These are phyloP conservation scores for Merops nubicus DNA, from an alignment of 2,113 vertebrate species.

Conservation along the genomic window DNA sequence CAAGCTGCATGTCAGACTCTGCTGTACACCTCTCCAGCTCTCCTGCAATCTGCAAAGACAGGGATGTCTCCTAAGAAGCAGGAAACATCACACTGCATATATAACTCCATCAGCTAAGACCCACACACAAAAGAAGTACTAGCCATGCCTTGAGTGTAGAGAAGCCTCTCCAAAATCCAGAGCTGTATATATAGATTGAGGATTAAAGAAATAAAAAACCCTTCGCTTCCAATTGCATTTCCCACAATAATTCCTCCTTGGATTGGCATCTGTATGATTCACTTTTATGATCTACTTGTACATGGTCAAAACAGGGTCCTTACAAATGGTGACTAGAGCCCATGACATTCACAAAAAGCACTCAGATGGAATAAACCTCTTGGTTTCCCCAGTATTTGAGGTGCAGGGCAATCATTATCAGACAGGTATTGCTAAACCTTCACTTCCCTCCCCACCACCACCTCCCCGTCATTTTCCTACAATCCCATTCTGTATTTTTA, in stretches of 20 bases:
- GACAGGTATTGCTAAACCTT: not conserved
- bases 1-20: rapidly evolving
- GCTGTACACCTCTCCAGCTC: not conserved
- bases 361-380: not conserved
- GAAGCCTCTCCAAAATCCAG: not conserved
- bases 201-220: not conserved
- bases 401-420: not conserved
- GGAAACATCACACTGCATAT: not conserved
- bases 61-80: not conserved
- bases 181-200: not conserved
- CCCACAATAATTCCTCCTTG: not conserved
- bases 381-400: not conserved
- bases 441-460: not conserved
- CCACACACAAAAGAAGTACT: not conserved
- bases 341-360: not conserved
- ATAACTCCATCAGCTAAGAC: not conserved
- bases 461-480: not conserved
- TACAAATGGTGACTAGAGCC: not conserved
- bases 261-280: not conserved
- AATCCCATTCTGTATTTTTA: not conserved
- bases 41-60: not conserved
- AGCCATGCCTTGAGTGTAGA: not conserved
- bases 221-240: not conserved
- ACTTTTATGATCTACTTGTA: not conserved
- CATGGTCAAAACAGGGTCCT: not conserved